Percentiles rank a stretch among this genome's conserved stretches.
Evolutionary conservation across 1,140 invertebrate genomes (phyloP).

Genomic region (Microplitis mediator): DNA sequence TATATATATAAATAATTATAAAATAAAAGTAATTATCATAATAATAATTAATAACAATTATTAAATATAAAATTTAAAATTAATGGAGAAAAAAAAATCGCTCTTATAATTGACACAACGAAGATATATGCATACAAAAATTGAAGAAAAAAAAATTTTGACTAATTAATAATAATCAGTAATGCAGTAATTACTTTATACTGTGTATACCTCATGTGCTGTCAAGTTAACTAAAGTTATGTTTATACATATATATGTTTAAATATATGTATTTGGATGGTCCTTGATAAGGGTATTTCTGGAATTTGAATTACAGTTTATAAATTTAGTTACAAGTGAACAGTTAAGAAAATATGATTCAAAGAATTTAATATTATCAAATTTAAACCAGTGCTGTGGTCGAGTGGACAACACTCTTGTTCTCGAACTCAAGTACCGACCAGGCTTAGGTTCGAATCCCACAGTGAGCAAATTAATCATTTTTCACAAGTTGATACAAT

Average conservation of each 20-base stretch:
- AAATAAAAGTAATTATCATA: background rate
- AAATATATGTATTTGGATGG: background rate
- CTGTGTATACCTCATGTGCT: constrained; percentile 32
- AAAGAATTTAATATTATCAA: too few species aligned
- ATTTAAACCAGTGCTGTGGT: too few species aligned
- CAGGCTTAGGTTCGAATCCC: too few species aligned
- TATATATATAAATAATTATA: background rate
- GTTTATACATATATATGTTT: constrained; percentile 2
- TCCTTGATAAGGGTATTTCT: too few species aligned
- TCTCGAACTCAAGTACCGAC: too few species aligned
- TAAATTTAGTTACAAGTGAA: too few species aligned
- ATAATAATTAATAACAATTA: background rate
- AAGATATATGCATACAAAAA: constrained; percentile 18
- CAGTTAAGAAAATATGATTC: too few species aligned
- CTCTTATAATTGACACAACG: constrained; percentile 30
- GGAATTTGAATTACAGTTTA: too few species aligned
- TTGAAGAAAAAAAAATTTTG: background rate
- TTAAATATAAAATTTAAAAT: background rate
- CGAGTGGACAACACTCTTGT: too few species aligned
- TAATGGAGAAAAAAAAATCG: background rate
- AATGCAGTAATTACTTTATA: constrained; percentile 13
- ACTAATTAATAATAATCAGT: constrained; percentile 10
- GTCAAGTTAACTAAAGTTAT: constrained; percentile 31
- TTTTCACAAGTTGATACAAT: too few species aligned
- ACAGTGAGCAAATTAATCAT: too few species aligned